A percentile compares a stretch with the other conserved stretches of the same genome.
phyloP scores from a whole-genome alignment of 2,113 vertebrate genomes.

The rabbit (Oryctolagus cuniculus) region DNA sequence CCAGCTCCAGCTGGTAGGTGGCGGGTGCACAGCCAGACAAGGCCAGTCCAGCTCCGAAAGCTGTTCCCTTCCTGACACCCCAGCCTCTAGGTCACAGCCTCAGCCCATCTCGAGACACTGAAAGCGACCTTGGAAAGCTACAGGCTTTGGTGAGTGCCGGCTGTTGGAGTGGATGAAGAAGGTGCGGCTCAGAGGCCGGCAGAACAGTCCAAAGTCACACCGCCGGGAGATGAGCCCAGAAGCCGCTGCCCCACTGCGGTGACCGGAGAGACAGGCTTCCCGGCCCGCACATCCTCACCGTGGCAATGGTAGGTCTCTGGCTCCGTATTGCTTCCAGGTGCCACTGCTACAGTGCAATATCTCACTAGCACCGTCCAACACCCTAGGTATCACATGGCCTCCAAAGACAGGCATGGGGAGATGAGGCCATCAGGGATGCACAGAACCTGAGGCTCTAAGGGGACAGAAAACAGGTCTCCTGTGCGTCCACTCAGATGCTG shows the following conservation, averaged over 20 bases:
- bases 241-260: neutral
- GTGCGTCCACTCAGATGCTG: neutral
- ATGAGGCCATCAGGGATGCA: neutral
- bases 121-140: neutral
- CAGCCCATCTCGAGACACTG: neutral
- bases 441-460: neutral
- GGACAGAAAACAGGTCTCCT: neutral
- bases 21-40: neutral
- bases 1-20: neutral
- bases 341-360: neutral
- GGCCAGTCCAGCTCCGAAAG: neutral
- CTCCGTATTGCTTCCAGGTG: neutral
- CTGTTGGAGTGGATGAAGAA: neutral
- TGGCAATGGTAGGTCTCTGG: neutral
- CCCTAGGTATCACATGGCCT: neutral
- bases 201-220: neutral
- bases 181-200: neutral
- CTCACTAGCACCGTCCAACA: neutral
- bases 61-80: neutral
- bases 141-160: neutral
- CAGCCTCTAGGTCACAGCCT: neutral
- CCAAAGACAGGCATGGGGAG: too few relatives aligned
- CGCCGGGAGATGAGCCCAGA: conserved; percentile 6
- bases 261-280: neutral
- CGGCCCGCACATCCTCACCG: neutral